A percentile compares a stretch with the other conserved stretches of the same genome.
Conservation (phyloP, 2,888 invertebrate species). For the Agapostemon virescens region DNA sequence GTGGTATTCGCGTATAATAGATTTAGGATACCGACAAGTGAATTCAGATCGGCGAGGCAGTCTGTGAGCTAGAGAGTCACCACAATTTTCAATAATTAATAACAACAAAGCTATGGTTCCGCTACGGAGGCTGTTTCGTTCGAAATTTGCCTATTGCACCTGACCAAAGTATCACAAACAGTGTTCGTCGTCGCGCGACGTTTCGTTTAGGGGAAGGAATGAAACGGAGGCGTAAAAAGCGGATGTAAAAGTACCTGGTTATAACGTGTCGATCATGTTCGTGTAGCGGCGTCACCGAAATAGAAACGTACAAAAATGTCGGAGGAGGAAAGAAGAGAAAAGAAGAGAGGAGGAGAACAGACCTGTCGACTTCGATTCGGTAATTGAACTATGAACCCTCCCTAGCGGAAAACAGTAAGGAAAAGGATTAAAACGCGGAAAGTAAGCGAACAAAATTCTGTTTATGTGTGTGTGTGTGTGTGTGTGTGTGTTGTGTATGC, state of each 20-base stretch:
- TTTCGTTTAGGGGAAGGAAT: not conserved
- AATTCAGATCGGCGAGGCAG: not conserved
- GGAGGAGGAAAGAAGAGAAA: not conserved
- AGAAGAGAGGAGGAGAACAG: not conserved
- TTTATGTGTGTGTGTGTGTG: not conserved
- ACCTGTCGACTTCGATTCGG: not conserved
- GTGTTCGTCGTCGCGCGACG: no score
- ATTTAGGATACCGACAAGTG: not conserved
- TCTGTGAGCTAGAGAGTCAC: not conserved
- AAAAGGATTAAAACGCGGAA: not conserved
- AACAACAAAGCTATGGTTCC: constrained; percentile 35
- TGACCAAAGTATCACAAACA: constrained; percentile 5
- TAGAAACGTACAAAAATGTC: not conserved
- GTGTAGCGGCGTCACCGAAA: not conserved
- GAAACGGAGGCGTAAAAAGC: constrained; percentile 15
- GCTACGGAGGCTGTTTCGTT: not conserved
- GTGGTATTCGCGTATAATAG: not conserved
- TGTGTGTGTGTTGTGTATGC: not conserved
- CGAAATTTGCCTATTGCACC: constrained; percentile 49
- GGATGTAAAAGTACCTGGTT: not conserved
- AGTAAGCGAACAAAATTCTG: not conserved
- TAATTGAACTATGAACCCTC: constrained; percentile 12
- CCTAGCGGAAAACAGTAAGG: not conserved
- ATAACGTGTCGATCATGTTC: not conserved
- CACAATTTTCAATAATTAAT: constrained; percentile 11